Evolutionary conservation across 2,113 vertebrate genomes (phyloP), one percentile per base, ranked within the genome.

Genomic region (Saguinus imperator): DNA sequence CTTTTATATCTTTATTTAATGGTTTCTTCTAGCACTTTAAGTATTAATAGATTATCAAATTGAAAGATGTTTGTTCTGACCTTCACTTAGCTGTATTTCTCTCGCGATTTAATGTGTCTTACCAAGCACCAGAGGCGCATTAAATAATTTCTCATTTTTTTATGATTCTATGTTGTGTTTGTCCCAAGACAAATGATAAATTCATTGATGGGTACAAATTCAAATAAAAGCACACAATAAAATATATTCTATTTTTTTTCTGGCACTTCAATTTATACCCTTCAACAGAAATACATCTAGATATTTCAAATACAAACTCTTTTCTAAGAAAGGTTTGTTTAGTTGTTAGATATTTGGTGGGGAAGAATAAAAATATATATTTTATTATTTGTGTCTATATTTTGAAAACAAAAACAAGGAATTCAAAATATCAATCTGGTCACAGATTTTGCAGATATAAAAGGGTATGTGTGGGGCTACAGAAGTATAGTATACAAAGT

Each of bases 41-140:
- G 90, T 97, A 96, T 94, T 96, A 97, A 96, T 87, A 98, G 96
- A 97, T 97, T 81, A 97, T 97, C 84, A 98, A 94, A 88, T 90
- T 97, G 96, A 98, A 98, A 94, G 89, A 97, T 97, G 93, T 90
- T 97, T 98, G 82, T 94, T 92, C 92, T 97, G 97, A 98, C 97
- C 94, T 98, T 98, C 97, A 97, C 64, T 92, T 61, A 87, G 58
- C 72, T 94, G 79, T 73, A 57, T 89, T 94, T 98, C 88, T 91
- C 55, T 32, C 18, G 37, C 92, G 37, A n/a, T 45, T 95, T 96
- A 95, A 94, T 95, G 55, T 80, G 48, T 95, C 84, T 88, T 89
- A 72, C 84, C 57, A 85, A 85, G 84, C 52, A 95, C 80, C 23
- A 61, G n/a, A 94, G 87, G 76, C 77, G 2, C 76, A 94, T 95